Percentiles rank a stretch among this genome's conserved stretches.
phyloP scores from a whole-genome alignment of 2,113 vertebrate genomes.

The Saimiri boliviensis region DNA sequence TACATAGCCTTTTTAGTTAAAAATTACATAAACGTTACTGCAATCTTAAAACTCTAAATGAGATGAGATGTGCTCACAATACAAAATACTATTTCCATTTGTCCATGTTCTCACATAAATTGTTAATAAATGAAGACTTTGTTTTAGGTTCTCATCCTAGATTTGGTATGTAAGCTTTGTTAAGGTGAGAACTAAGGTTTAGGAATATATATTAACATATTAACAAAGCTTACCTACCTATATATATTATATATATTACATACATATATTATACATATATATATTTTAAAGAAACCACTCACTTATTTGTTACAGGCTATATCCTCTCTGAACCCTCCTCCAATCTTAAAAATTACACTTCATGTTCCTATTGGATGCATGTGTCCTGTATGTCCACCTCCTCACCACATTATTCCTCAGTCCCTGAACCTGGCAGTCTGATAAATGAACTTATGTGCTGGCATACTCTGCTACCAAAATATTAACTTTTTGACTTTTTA shows the following conservation, averaged over 20 bases:
- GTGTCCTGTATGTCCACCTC: neutral
- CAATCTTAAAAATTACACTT: neutral
- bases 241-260: too few relatives aligned
- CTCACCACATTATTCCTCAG: neutral
- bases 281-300: neutral
- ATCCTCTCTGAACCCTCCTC: neutral
- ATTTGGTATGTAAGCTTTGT: neutral
- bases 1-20: neutral
- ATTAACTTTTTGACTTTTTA: neutral
- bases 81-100: neutral
- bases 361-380: neutral
- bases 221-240: too few relatives aligned
- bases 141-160: conserved; percentile 8
- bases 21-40: conserved; percentile 25
- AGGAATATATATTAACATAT: neutral
- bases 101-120: conserved; percentile 30
- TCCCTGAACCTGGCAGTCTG: neutral
- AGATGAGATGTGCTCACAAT: conserved; percentile 43
- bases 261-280: neutral
- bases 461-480: neutral
- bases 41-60: conserved; percentile 54
- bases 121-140: conserved; percentile 8
- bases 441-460: neutral
- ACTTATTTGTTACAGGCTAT: neutral
- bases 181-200: conserved; percentile 23